Percentiles rank a stretch among this genome's conserved stretches.
phyloP scores from a whole-genome alignment of 1,140 invertebrate species.

The Drosophila equinoxialis region DNA sequence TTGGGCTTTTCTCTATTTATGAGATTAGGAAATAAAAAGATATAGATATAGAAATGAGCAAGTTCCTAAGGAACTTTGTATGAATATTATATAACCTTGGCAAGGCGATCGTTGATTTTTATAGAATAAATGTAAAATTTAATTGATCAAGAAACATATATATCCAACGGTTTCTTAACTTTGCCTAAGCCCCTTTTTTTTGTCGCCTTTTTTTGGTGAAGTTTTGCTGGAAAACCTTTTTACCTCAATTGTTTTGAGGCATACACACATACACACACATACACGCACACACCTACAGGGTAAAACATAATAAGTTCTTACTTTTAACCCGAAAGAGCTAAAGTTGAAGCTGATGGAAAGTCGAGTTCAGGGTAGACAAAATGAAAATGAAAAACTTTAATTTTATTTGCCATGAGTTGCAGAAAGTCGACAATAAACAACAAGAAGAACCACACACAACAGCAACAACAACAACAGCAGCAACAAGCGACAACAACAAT shows the following conservation, averaged over 20 bases:
- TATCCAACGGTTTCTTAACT: too few species aligned
- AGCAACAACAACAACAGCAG: background rate
- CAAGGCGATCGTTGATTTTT: too few species aligned
- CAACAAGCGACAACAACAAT: conserved; percentile 29
- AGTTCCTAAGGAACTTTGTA: too few species aligned
- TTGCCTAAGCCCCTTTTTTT: too few species aligned
- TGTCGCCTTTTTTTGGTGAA: too few species aligned
- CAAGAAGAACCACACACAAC: conserved; percentile 6
- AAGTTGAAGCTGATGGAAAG: conserved; percentile 55
- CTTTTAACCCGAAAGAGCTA: conserved; percentile 41
- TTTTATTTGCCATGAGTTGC: conserved; percentile 73
- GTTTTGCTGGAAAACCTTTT: too few species aligned
- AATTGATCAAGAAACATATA: too few species aligned
- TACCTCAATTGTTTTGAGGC: background rate
- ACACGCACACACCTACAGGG: background rate
- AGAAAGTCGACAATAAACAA: conserved; percentile 37
- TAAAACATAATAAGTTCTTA: conserved; percentile 6
- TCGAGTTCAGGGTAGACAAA: conserved; percentile 40
- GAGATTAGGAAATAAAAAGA: too few species aligned
- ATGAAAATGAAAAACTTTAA: conserved; percentile 61
- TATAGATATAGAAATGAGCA: too few species aligned
- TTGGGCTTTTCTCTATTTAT: background rate
- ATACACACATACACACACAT: conserved; percentile 12
- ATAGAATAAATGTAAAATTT: too few species aligned
- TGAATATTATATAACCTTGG: too few species aligned